Conservation (phyloP, 2,113 vertebrate species). For the Sinosuthora webbiana region DNA sequence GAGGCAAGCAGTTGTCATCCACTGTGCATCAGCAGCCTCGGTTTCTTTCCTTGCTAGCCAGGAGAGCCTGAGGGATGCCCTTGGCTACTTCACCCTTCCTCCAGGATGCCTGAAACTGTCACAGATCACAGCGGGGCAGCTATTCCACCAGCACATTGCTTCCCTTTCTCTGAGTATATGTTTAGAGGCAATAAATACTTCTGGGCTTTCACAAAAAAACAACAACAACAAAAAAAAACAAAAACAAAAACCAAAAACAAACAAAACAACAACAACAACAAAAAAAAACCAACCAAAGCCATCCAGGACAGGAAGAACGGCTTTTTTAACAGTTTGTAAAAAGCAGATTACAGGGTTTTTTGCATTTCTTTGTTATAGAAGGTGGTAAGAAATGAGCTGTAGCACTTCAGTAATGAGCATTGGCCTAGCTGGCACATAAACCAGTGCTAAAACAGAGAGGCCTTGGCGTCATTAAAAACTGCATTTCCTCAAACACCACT, state of each 20-base stretch:
- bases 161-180: neutral
- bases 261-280: neutral
- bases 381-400: neutral
- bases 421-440: neutral
- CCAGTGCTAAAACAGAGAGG: neutral
- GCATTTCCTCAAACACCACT: neutral
- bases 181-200: neutral
- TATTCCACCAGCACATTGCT: neutral
- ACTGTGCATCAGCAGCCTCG: neutral
- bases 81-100: neutral
- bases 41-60: neutral
- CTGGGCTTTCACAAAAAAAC: neutral
- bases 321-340: neutral
- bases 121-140: neutral
- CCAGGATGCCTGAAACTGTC: neutral
- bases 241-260: neutral
- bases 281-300: neutral
- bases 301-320: neutral
- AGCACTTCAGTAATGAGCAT: neutral
- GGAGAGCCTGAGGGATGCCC: neutral
- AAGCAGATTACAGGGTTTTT: neutral
- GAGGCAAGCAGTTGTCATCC: neutral
- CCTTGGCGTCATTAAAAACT: neutral
- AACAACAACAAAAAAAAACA: too few species aligned
- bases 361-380: neutral